These are phyloP conservation scores for Leistus spinibarbis DNA, from an alignment of 2,888 invertebrate species.

Conservation along the genomic window DNA sequence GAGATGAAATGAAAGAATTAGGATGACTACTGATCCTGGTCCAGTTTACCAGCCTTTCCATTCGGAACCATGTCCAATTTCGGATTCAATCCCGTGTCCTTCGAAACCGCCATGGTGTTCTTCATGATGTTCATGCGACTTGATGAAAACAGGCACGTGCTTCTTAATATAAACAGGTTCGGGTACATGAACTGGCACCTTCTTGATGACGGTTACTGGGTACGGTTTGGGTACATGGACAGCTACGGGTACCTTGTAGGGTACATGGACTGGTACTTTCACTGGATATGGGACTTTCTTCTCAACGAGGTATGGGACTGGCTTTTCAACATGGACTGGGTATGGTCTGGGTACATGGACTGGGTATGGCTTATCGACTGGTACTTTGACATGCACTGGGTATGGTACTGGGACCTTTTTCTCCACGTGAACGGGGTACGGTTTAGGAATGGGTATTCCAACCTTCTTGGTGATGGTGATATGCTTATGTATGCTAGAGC, in stretches of 20 bases:
- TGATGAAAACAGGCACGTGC: slow-evolving; percentile 56
- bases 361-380: slow-evolving; percentile 59
- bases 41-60: slow-evolving; percentile 20
- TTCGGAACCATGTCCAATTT: slow-evolving; percentile 27
- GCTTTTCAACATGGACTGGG: slow-evolving; percentile 60
- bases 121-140: slow-evolving; percentile 45
- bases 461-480: slow-evolving; percentile 53
- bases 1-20: slow-evolving; percentile 1
- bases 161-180: slow-evolving; percentile 61
- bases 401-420: slow-evolving; percentile 49
- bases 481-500: slow-evolving; percentile 45
- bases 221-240: slow-evolving; percentile 51
- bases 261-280: slow-evolving; percentile 23
- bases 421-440: neutral
- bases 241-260: neutral
- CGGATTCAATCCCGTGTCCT: neutral
- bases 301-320: slow-evolving; percentile 61
- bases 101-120: slow-evolving; percentile 32
- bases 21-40: neutral
- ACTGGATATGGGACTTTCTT: slow-evolving; percentile 58
- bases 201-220: slow-evolving; percentile 58
- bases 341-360: slow-evolving; percentile 59
- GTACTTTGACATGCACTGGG: slow-evolving; percentile 53
- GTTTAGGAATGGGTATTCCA: neutral
- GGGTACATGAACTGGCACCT: slow-evolving; percentile 56